Evolutionary conservation across 2,888 invertebrate genomes (phyloP), one percentile per base, ranked within the genome.

Genomic region (Creontiades dilutus): DNA sequence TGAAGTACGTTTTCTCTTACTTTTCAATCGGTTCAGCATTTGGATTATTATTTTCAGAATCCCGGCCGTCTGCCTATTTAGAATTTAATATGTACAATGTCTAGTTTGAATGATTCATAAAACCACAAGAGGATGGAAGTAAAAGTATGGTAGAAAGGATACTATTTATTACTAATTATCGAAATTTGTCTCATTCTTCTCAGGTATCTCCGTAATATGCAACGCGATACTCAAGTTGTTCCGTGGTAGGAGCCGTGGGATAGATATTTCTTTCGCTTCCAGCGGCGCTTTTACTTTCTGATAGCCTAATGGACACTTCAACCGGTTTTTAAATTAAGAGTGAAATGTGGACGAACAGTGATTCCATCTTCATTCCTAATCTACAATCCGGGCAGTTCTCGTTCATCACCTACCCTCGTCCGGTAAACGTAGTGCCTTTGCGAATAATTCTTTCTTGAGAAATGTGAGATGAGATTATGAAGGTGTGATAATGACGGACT

Each of bases 281-380:
- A 57, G 19, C 16, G 57, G 57, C 57, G 19, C 57, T 57, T 57
- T 57, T 57, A 57, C 57, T 57, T 57, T 57, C 57, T n/a, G 16
- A n/a, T n/a, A 57, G 57, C 57, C 19, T 76, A 75, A 75, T 75
- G 76, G 27, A 14, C 27, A 27, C 76, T 76, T 76, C 23, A 76
- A 76, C 76, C 27, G 76, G 76, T 76, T 76, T 37, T 76, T 76
- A 37, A 76, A 76, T 76, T 76, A 37, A 76, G 19, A 76, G 76
- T 76, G 76, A 76, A 76, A 76, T 76, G 76, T 76, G 76, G 27
- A 19, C 76, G 37, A 76, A 76, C 76, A 14, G 27, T 14, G 76
- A 37, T 37, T 13, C 37, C 27, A 27, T 76, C 76, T 76, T 37
- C 27, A 27, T 76, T 76, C 37, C 76, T 57, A 14, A 76, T 76